phyloP scores from a whole-genome alignment of 2,888 invertebrate species.

The Caenorhabditis sulstoni region DNA sequence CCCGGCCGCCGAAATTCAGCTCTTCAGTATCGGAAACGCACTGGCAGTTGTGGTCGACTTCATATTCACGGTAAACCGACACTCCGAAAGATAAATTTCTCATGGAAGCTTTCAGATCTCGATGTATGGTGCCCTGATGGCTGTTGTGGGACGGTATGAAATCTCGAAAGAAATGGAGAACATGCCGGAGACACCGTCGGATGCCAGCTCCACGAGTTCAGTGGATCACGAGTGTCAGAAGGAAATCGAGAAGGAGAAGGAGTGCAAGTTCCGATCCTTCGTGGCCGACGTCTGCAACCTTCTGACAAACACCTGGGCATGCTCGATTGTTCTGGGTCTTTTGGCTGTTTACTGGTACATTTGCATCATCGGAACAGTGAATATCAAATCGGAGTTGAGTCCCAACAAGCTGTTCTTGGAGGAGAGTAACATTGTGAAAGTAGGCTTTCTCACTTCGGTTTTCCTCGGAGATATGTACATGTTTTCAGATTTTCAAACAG shows the following conservation, averaged over 20 bases:
- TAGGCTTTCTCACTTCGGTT: no score
- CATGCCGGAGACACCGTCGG: slow-evolving; percentile 14
- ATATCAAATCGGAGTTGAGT: slow-evolving; percentile 75
- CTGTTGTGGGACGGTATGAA: slow-evolving; percentile 73
- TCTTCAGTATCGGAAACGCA: slow-evolving; percentile 79
- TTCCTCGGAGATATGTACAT: background rate
- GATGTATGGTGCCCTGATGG: slow-evolving; percentile 77
- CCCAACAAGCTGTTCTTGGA: slow-evolving; percentile 77
- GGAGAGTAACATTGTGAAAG: slow-evolving; percentile 73
- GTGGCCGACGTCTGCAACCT: slow-evolving; percentile 60
- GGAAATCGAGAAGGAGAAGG: slow-evolving; percentile 8
- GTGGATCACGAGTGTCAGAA: slow-evolving; percentile 24
- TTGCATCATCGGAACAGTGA: slow-evolving; percentile 72
- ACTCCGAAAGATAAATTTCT: background rate
- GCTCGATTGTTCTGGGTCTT: slow-evolving; percentile 67
- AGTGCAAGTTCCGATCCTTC: slow-evolving; percentile 28
- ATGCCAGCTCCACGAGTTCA: slow-evolving; percentile 31
- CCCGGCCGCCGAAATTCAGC: slow-evolving; percentile 79
- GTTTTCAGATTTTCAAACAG: slow-evolving; percentile 71
- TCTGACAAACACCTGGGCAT: slow-evolving; percentile 69
- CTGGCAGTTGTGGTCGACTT: slow-evolving; percentile 75
- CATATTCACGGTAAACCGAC: slow-evolving; percentile 68
- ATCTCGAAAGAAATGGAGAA: slow-evolving; percentile 44
- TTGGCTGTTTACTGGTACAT: slow-evolving; percentile 76
- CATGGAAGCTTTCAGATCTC: slow-evolving; percentile 68